Evolutionary conservation across 2,888 invertebrate genomes (phyloP).

Genomic region (Deroplatys truncata): DNA sequence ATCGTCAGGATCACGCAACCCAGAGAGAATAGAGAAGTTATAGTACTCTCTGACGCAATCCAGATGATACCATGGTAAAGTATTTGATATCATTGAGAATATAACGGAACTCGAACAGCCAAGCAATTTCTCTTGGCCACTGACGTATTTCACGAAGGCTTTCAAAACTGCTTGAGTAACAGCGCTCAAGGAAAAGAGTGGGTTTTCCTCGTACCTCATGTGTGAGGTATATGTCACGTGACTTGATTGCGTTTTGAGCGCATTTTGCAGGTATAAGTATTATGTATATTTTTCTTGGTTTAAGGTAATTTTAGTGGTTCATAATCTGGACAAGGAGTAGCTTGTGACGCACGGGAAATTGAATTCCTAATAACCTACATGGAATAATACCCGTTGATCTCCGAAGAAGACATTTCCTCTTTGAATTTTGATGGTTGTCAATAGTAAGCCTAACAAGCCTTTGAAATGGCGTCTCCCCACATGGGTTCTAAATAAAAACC

Average conservation of each 20-base stretch:
- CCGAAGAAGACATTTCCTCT: background rate
- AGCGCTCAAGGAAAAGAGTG: background rate
- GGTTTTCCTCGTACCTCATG: background rate
- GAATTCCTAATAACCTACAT: background rate
- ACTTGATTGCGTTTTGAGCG: slow-evolving; percentile 66
- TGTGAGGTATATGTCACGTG: slow-evolving; percentile 52
- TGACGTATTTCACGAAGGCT: background rate
- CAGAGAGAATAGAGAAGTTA: too few relatives aligned
- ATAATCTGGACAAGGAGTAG: background rate
- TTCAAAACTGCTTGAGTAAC: background rate
- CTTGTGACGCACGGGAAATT: background rate
- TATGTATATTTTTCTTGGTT: slow-evolving; percentile 41
- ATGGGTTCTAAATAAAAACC: slow-evolving; percentile 46
- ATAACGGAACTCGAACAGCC: too few relatives aligned
- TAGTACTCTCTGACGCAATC: too few relatives aligned
- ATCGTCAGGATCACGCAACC: too few relatives aligned
- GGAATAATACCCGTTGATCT: background rate
- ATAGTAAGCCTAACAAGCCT: slow-evolving; percentile 60
- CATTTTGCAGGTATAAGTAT: slow-evolving; percentile 63
- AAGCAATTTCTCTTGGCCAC: too few relatives aligned
- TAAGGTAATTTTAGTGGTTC: slow-evolving; percentile 5
- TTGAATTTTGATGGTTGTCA: slow-evolving; percentile 46
- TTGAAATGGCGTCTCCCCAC: slow-evolving; percentile 71
- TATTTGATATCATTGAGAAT: too few relatives aligned
- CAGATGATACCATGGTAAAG: too few relatives aligned